phyloP scores from a whole-genome alignment of 2,113 vertebrate genomes.

The Platysternon megacephalum region DNA sequence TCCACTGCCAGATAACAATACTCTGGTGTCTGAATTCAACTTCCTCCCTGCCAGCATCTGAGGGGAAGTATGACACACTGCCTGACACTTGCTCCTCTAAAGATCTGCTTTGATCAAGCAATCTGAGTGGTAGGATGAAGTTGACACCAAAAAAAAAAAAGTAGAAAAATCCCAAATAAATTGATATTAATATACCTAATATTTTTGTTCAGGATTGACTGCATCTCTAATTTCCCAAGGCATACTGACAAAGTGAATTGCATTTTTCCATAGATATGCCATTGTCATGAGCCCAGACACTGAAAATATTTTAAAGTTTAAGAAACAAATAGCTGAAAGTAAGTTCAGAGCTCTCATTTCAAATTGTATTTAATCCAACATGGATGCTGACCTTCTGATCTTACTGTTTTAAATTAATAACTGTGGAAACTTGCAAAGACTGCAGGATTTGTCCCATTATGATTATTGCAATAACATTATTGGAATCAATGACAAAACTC shows the following conservation, averaged over 20 bases:
- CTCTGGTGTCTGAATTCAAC: too few species aligned
- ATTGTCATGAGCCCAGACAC: not conserved
- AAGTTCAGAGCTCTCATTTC: not conserved
- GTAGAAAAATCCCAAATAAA: not conserved
- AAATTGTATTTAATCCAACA: not conserved
- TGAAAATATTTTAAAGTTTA: not conserved
- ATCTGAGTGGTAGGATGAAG: not conserved
- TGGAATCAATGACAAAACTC: too few species aligned
- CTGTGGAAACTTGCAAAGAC: not conserved
- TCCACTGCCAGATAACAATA: too few species aligned
- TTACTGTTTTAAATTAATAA: not conserved
- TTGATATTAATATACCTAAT: not conserved
- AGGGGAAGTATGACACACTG: not conserved
- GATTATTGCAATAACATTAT: not conserved
- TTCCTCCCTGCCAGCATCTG: too few species aligned
- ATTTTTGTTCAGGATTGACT: not conserved
- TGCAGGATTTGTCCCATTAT: not conserved
- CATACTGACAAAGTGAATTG: not conserved
- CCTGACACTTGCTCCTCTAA: not conserved
- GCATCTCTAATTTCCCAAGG: not conserved
- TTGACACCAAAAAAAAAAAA: not conserved
- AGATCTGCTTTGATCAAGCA: not conserved
- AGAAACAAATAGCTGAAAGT: not conserved
- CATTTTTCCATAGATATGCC: not conserved
- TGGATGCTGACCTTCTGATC: not conserved